Base-by-base conservation (phyloP, 1,140 invertebrate genomes). In the Plodia interpunctella region DNA sequence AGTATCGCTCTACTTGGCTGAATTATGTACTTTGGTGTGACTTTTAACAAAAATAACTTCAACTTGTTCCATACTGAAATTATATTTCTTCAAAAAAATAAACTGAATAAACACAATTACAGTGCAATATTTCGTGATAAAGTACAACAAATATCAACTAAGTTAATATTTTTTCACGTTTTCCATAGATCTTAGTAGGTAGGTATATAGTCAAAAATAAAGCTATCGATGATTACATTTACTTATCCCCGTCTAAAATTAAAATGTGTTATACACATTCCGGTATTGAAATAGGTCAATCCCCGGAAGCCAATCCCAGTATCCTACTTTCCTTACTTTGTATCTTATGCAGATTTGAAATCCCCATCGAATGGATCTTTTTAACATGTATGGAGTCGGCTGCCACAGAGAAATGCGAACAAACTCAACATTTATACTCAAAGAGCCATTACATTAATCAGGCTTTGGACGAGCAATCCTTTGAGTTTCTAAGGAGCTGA, bases 11-110 rank as follows among this genome's bases (percentile, higher is more conserved):
- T 10, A 5, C 5, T 5, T 10, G n/a, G n/a, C 13, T 44, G 38
- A 44, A 44, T 44, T 44, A 44, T 44, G 10, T 44, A 15, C 38
- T 44, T 17, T 44, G 1, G 2, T 44, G 0, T 44, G 38, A 44
- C 38, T 44, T 17, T 35, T 44, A 44, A 44, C 38, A 44, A 44
- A 44, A 44, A 44, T 44, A 44, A 44, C 38, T 44, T 44, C 10
- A 44, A 44, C 38, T 44, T 44, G 13, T 0, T 13, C 38, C n/a
- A 15, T 15, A 2, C 38, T 2, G 5, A 44, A 44, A 13, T 44
- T 44, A 44, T 44, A 44, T 44, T 44, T 44, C 15, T n/a, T n/a
- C n/a, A n/a, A n/a, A n/a, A n/a, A n/a, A n/a, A n/a, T n/a, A n/a
- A n/a, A n/a, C n/a, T n/a, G n/a, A n/a, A n/a, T n/a, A n/a, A n/a